A percentile compares a stretch with the other conserved stretches of the same genome.
Evolutionary conservation across 2,797 vertebrate species (phyloP).

Genomic region (Megaceryle alcyon): DNA sequence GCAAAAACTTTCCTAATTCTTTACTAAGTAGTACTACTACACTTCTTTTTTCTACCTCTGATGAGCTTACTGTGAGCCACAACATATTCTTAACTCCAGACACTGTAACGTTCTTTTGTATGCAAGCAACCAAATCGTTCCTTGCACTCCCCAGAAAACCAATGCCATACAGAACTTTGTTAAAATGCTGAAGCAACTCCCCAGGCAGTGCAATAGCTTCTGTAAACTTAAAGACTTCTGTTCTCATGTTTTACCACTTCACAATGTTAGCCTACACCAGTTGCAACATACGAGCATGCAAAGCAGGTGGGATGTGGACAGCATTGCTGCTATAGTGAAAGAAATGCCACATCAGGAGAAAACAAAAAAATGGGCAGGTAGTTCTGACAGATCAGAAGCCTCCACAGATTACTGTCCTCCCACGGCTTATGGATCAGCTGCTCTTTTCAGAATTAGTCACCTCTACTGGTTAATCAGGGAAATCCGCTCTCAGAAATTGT

Average conservation of each 20-base stretch:
- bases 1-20: background rate
- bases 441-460: background rate
- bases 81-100: background rate
- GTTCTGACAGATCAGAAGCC: background rate
- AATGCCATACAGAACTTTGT: background rate
- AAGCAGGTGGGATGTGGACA: background rate
- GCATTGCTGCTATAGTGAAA: background rate
- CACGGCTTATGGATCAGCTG: background rate
- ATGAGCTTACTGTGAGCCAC: background rate
- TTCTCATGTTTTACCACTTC: background rate
- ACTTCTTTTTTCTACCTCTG: background rate
- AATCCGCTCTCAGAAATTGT: background rate
- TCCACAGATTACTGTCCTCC: background rate
- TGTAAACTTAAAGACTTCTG: background rate
- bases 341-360: background rate
- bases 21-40: background rate
- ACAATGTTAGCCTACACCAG: background rate
- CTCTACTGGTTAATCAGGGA: background rate
- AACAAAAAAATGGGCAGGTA: background rate
- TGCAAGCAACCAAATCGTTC: background rate
- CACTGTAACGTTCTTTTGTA: background rate
- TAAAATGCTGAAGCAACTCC: background rate
- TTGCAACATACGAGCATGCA: background rate
- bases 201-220: background rate
- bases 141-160: background rate